phyloP scores from a whole-genome alignment of 2,797 vertebrate genomes.

The Coranthus polyacanthus region DNA sequence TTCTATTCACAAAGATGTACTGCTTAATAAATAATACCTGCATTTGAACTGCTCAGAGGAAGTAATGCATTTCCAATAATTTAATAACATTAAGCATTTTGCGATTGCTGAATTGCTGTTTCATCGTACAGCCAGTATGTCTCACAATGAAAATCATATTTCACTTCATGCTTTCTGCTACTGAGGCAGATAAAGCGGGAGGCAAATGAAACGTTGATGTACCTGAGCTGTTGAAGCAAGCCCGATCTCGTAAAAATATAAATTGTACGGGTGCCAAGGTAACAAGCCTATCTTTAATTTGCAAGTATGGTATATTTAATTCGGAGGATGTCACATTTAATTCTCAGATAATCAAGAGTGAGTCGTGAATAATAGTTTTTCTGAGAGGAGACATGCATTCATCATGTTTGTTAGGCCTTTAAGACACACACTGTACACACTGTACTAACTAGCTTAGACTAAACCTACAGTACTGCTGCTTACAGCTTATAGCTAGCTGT shows the following conservation, averaged over 20 bases:
- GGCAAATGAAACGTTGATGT: slow-evolving; percentile 5
- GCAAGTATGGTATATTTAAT: background rate
- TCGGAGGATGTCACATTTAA: background rate
- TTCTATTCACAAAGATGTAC: too few species aligned
- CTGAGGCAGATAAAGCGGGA: background rate
- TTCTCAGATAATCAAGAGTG: too few species aligned
- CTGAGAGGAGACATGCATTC: too few species aligned
- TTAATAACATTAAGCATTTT: slow-evolving; percentile 1
- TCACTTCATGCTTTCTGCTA: slow-evolving; percentile 7
- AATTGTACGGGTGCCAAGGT: background rate
- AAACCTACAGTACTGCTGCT: background rate
- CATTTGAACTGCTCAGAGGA: slow-evolving; percentile 26
- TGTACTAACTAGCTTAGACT: too few species aligned
- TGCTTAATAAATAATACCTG: background rate
- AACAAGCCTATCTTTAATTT: background rate
- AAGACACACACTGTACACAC: too few species aligned
- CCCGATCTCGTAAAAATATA: slow-evolving; percentile 11
- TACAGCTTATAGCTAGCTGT: too few species aligned
- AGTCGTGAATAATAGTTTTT: too few species aligned
- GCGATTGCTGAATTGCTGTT: too few species aligned
- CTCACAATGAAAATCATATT: slow-evolving; percentile 14
- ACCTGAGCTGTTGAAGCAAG: slow-evolving; percentile 8
- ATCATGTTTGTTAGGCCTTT: too few species aligned
- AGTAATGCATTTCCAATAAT: slow-evolving; percentile 22
- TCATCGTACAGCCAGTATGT: too few species aligned